A percentile compares a stretch with the other conserved stretches of the same genome.
phyloP scores from a whole-genome alignment of 1,140 invertebrate genomes.

The Scaptodrosophila lebanonensis region DNA sequence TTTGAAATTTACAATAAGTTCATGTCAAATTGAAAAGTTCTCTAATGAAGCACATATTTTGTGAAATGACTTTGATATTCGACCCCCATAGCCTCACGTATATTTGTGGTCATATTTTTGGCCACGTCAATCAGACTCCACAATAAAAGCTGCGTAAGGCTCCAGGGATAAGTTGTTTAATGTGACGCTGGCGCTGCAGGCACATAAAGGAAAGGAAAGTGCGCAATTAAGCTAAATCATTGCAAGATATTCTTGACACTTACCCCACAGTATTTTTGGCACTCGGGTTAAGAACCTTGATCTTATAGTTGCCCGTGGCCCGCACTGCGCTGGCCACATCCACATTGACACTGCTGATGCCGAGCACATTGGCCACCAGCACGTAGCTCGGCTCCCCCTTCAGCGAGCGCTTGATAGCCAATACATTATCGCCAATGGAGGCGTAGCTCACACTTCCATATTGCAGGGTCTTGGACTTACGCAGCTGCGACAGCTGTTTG shows the following conservation, averaged over 20 bases:
- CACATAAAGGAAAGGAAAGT: not conserved
- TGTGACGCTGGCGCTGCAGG: slow-evolving; percentile 27
- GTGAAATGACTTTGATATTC: slow-evolving; percentile 20
- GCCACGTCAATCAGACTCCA: slow-evolving; percentile 48
- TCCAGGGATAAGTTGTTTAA: slow-evolving; percentile 42
- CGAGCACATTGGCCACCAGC: slow-evolving; percentile 55
- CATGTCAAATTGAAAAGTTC: slow-evolving; percentile 65
- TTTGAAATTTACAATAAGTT: slow-evolving; percentile 71
- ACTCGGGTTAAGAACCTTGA: slow-evolving; percentile 45
- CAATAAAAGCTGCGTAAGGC: slow-evolving; percentile 55
- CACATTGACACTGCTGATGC: slow-evolving; percentile 29
- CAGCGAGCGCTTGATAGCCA: slow-evolving; percentile 47
- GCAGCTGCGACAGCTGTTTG: slow-evolving; percentile 53
- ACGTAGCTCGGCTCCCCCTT: slow-evolving; percentile 39
- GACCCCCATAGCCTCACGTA: slow-evolving; percentile 6
- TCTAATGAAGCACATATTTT: slow-evolving; percentile 42
- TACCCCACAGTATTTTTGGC: slow-evolving; percentile 41
- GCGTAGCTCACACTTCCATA: slow-evolving; percentile 67
- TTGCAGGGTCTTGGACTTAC: slow-evolving; percentile 63
- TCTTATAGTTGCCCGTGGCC: slow-evolving; percentile 37
- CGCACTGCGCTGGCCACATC: slow-evolving; percentile 39
- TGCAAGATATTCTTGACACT: slow-evolving; percentile 19
- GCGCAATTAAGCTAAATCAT: slow-evolving; percentile 2
- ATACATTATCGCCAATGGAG: slow-evolving; percentile 48
- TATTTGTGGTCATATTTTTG: slow-evolving; percentile 18